Base-by-base conservation (phyloP, 2,888 invertebrate species). In the Pyrocoelia pectoralis region DNA sequence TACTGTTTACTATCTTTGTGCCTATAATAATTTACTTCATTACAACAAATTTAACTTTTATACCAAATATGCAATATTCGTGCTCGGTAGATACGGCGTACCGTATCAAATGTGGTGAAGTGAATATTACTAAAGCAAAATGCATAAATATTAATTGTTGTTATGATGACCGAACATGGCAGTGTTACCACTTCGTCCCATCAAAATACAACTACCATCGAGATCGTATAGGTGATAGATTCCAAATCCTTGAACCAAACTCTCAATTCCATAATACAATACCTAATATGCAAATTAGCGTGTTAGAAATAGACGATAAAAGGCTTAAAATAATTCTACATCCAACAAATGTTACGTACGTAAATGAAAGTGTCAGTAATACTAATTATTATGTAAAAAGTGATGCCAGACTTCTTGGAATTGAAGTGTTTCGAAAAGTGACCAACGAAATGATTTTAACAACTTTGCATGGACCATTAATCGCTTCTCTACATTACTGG, bases 401-500 rank as follows among this genome's bases (percentile, higher is more conserved):
- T 1, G 48, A 54, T 6, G 10, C 66, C 1, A 64, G 70, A 15
- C 70, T 70, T 24, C 50, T 78, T 9, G 72, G 70, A 17, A 65
- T 77, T 1, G 75, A 78, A 55, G 67, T 79, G 2, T 69, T 59
- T 19, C 63, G 74, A 56, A 66, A 19, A 3, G 62, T 67, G 6
- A 66, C 59, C 6, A 38, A 64, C 3, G 81, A 83, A 9, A 52
- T 73, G 3, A 77, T 88, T 57, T 81, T 88, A 14, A 84, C 83
- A 24, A 87, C 87, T 0, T 75, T 83, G 0, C 78, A 82, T 65
- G 88, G 88, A 0, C 87, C 89, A 0, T 67, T 88, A 0, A 86
- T 89, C 61, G 84, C 86, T 1, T 85, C 87, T 0, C 77, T 85
- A 15, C 80, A 83, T 43, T 88, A 87, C 70, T 87, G 87, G 86